Evolutionary conservation across 2,888 invertebrate species (phyloP), one percentile per base, ranked within the genome.

Genomic region (Gari tellinella): DNA sequence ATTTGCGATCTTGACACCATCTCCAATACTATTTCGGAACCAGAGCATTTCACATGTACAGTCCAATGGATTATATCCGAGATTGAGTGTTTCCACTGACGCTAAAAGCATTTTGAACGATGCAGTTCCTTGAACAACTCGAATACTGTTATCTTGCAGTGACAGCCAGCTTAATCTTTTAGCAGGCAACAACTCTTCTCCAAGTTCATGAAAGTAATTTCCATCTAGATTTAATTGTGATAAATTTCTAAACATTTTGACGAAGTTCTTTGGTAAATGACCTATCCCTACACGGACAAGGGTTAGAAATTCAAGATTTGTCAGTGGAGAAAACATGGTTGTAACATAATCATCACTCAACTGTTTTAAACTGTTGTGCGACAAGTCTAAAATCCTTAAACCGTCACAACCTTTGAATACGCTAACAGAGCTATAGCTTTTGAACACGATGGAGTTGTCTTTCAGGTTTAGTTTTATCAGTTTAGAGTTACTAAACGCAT

Each of bases 1-100:
- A 31, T 53, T 53, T 10, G 51, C 46, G n/a, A 63, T 37, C 14
- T 21, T 25, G 1, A 49, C 63, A 15, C 31, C 26, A 2, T 15
- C 25, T 17, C 45, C 57, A n/a, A 55, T 41, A 21, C 25, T 23
- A 15, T 53, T 40, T 25, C 62, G 49, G 48, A 69, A 62, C 68
- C 62, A 62, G 10, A n/a, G 25, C 14, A 62, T 66, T 0, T 46
- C 31, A 55, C 62, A 66, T 4, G 40, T 21, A n/a, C 57, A 57
- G 19, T 57, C 57, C 10, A 57, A 19, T 17, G 57, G 57, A 14
- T 57, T 57, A 8, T 12, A 19, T 21, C 41, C 40, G 12, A 56
- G 19, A 31, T 57, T 26, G 7, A 45, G 12, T n/a, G 10, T 45
- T 12, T 26, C 26, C 1, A 57, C n/a, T 1, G 17, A 31, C 4